A percentile compares a stretch with the other conserved stretches of the same genome.
Conservation (phyloP, 2,797 vertebrate genomes). For the Melanotaenia nigrans region DNA sequence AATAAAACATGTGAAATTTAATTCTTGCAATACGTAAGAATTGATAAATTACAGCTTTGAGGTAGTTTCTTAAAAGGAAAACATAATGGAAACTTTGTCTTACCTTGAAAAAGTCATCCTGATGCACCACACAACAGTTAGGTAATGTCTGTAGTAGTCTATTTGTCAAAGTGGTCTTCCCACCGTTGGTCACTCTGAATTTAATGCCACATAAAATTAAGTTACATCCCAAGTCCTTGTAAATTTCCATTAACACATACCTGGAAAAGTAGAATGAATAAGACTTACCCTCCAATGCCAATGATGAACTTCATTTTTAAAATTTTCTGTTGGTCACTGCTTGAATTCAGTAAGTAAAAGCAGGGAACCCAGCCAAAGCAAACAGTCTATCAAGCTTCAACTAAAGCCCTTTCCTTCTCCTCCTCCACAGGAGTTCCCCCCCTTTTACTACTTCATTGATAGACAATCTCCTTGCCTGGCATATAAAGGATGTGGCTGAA, state of each 20-base stretch:
- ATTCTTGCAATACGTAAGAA: constrained; percentile 22
- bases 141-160: constrained; percentile 86
- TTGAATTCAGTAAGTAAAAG: constrained; percentile 78
- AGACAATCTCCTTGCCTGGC: constrained; percentile 58
- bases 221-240: not conserved
- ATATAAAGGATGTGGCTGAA: constrained; percentile 79
- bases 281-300: constrained; percentile 93
- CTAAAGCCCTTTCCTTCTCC: constrained; percentile 57
- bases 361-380: constrained; percentile 70
- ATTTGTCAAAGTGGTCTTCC: constrained; percentile 94
- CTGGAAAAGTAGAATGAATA: not conserved
- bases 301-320: constrained; percentile 88
- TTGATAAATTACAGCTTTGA: constrained; percentile 29
- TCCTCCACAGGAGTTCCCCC: constrained; percentile 59
- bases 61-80: not conserved
- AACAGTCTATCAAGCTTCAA: constrained; percentile 39
- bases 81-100: constrained; percentile 23
- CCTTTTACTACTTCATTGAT: constrained; percentile 88
- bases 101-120: constrained; percentile 98
- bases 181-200: constrained; percentile 93
- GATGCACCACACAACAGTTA: constrained; percentile 95
- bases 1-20: constrained; percentile 22
- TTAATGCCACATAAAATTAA: not conserved
- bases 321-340: constrained; percentile 66
- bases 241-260: not conserved